A percentile compares a stretch with the other conserved stretches of the same genome.
phyloP scores from a whole-genome alignment of 1,140 invertebrate species.

The Drosophila simulans region DNA sequence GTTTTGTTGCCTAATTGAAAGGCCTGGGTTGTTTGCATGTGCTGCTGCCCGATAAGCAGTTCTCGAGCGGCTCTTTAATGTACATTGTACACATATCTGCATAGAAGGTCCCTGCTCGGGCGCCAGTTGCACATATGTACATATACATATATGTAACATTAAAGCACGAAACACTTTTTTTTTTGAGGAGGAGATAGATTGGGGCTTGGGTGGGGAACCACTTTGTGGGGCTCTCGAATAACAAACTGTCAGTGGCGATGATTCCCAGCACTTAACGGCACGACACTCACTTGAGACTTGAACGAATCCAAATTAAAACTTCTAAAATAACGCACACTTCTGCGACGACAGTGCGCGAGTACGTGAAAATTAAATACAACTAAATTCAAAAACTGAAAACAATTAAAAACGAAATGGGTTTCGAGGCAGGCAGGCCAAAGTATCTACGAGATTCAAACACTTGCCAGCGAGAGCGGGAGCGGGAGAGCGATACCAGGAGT shows the following conservation, averaged over 20 bases:
- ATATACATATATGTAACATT: not conserved
- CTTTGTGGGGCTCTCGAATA: constrained; percentile 43
- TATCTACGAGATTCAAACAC: constrained; percentile 71
- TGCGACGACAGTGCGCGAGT: constrained; percentile 63
- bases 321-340: constrained; percentile 41
- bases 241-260: constrained; percentile 42
- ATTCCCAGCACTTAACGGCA: constrained; percentile 47
- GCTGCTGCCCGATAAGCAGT: constrained; percentile 49
- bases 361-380: constrained; percentile 78
- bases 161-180: constrained; percentile 16
- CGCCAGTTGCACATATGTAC: constrained; percentile 5
- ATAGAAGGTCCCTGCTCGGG: constrained; percentile 6
- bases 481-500: not conserved
- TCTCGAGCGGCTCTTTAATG: constrained; percentile 13
- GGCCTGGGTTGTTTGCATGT: constrained; percentile 40
- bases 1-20: constrained; percentile 63
- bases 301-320: constrained; percentile 38
- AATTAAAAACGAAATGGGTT: constrained; percentile 80
- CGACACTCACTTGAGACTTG: constrained; percentile 46
- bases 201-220: not conserved
- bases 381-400: constrained; percentile 79
- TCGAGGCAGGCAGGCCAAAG: constrained; percentile 48
- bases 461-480: constrained; percentile 18
- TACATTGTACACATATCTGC: constrained; percentile 1
- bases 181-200: not conserved